These are phyloP conservation scores for Tenebrio molitor DNA, from an alignment of 1,140 invertebrate genomes.

Conservation along the genomic window DNA sequence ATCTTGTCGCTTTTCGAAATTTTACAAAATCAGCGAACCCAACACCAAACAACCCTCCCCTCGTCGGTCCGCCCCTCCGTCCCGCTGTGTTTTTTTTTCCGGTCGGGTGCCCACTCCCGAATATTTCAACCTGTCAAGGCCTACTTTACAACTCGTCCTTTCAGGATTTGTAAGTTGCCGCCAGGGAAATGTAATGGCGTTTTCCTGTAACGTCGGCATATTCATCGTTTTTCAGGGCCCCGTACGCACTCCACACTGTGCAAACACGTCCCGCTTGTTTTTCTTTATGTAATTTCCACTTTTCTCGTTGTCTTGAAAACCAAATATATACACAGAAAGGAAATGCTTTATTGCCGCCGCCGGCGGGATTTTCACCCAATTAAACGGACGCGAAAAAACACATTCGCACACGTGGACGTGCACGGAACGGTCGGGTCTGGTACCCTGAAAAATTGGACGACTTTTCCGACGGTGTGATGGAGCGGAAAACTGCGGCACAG, in stretches of 20 bases:
- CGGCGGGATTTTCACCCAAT: conserved; percentile 18
- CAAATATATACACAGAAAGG: conserved; percentile 36
- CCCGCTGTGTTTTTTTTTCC: too few relatives aligned
- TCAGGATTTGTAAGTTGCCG: conserved; percentile 59
- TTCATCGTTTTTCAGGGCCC: conserved; percentile 29
- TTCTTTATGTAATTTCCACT: conserved; percentile 38
- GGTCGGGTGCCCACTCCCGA: neutral
- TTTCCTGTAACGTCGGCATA: conserved; percentile 51
- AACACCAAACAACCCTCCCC: too few relatives aligned
- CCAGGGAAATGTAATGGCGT: conserved; percentile 57
- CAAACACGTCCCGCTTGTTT: conserved; percentile 32
- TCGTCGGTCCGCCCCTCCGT: too few relatives aligned
- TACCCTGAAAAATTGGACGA: too few relatives aligned
- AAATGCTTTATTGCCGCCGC: conserved; percentile 12
- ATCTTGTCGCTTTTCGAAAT: too few relatives aligned
- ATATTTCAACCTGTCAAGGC: conserved; percentile 53
- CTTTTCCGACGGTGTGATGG: too few relatives aligned
- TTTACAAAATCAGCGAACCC: too few relatives aligned
- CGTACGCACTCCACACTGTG: conserved; percentile 13
- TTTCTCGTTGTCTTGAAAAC: conserved; percentile 27
- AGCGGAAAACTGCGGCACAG: too few relatives aligned
- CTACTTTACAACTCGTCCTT: conserved; percentile 56
- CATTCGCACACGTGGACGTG: too few relatives aligned
- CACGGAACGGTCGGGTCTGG: too few relatives aligned
- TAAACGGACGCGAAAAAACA: neutral